These are phyloP conservation scores for Xiphorhynchus elegans DNA, from an alignment of 2,113 vertebrate genomes.

Conservation along the genomic window DNA sequence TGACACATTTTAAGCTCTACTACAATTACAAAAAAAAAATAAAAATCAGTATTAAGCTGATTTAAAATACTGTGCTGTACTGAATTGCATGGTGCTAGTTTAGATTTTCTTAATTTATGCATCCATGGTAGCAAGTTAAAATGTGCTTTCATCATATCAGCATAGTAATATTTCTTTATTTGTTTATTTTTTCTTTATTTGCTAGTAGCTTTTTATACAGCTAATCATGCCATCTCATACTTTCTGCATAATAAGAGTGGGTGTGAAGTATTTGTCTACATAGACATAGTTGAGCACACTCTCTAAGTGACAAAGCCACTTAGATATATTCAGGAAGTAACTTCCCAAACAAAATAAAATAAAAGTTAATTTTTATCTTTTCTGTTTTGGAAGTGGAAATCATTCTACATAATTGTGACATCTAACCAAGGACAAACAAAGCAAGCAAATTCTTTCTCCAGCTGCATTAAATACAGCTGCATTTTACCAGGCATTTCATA, in stretches of 20 bases:
- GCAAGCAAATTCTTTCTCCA: not conserved
- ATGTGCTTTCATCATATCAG: constrained; percentile 16
- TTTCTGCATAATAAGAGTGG: constrained; percentile 43
- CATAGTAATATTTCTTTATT: not conserved
- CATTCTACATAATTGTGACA: not conserved
- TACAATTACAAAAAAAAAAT: not conserved
- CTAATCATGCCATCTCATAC: constrained; percentile 19
- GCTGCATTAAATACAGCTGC: not conserved
- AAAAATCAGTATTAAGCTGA: not conserved
- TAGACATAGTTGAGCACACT: constrained; percentile 23
- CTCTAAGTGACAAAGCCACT: not conserved
- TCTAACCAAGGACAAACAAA: not conserved
- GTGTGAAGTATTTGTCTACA: constrained; percentile 35
- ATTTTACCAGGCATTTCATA: not conserved
- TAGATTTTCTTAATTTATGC: constrained; percentile 48
- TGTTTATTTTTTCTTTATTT: not conserved
- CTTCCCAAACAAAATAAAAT: not conserved
- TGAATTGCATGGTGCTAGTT: not conserved
- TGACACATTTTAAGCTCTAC: not conserved
- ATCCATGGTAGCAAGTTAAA: constrained; percentile 8
- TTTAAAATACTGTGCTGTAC: not conserved
- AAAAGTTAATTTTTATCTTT: constrained; percentile 33
- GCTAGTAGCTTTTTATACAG: not conserved
- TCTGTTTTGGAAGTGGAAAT: not conserved
- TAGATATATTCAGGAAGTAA: constrained; percentile 23